Percentiles rank a stretch among this genome's conserved stretches.
Evolutionary conservation across 2,888 invertebrate species (phyloP).

Genomic region (Graphium colonna): DNA sequence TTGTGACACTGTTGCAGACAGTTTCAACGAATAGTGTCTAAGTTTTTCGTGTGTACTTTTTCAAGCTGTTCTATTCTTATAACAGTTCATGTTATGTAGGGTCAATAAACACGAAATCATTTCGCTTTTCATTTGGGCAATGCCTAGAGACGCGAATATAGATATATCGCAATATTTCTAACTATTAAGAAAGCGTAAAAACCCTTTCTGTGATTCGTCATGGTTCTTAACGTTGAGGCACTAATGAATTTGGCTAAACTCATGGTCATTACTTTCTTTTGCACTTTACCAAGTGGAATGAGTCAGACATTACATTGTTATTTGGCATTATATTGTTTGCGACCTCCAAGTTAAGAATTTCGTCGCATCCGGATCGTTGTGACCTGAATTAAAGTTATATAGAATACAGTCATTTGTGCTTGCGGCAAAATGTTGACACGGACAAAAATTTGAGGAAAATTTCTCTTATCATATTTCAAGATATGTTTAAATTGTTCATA

Average conservation of each 20-base stretch:
- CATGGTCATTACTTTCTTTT: slow-evolving; percentile 27
- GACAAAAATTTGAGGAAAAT: not conserved
- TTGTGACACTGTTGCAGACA: too few species aligned
- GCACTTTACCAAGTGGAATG: slow-evolving; percentile 26
- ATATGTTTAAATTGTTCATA: too few species aligned
- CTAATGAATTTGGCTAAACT: slow-evolving; percentile 17
- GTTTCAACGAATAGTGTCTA: too few species aligned
- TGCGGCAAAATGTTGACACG: slow-evolving; percentile 3
- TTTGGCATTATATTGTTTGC: slow-evolving; percentile 39
- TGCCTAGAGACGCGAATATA: too few species aligned
- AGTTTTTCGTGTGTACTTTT: too few species aligned
- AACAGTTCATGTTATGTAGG: too few species aligned
- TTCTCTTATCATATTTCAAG: too few species aligned
- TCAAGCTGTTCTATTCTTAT: too few species aligned
- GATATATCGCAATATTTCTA: slow-evolving; percentile 1
- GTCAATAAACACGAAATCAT: too few species aligned
- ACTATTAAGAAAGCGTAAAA: slow-evolving; percentile 10
- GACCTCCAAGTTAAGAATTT: slow-evolving; percentile 44
- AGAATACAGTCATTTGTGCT: slow-evolving; percentile 24
- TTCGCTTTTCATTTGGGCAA: too few species aligned
- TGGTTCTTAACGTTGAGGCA: slow-evolving; percentile 10
- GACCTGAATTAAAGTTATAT: slow-evolving; percentile 35
- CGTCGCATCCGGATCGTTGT: slow-evolving; percentile 43
- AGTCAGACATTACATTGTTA: slow-evolving; percentile 38
- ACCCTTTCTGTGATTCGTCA: slow-evolving; percentile 14